Conservation (phyloP, 2,797 vertebrate genomes). For the Toxotes lorentzi region DNA sequence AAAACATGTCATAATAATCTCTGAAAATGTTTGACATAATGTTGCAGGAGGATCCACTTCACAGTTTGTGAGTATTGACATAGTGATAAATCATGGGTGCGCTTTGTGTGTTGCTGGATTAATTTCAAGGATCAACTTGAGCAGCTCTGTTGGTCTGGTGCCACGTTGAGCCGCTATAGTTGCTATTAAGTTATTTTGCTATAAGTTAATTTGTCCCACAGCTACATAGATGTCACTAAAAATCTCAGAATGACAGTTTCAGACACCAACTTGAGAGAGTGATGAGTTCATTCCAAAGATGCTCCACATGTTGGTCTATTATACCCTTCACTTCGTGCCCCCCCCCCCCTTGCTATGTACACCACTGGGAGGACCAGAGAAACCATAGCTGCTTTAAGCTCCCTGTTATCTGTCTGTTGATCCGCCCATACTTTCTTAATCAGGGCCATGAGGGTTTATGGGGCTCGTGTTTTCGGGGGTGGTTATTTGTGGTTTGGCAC, state of each 20-base stretch:
- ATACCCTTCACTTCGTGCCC: background rate
- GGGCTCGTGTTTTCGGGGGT: constrained; percentile 36
- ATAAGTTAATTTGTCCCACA: background rate
- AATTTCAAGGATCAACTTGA: background rate
- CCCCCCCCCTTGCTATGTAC: too few species aligned
- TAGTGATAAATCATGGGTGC: background rate
- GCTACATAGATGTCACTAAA: constrained; percentile 3
- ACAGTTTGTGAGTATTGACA: background rate
- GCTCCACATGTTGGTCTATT: background rate
- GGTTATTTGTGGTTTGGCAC: constrained; percentile 22
- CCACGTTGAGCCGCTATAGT: background rate
- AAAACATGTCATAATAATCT: background rate
- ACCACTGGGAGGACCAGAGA: constrained; percentile 7
- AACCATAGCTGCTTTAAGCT: constrained; percentile 24
- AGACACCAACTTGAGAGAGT: background rate
- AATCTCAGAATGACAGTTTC: background rate
- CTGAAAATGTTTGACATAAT: background rate
- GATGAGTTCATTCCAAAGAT: constrained; percentile 3
- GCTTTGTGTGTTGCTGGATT: background rate
- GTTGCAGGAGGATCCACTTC: background rate
- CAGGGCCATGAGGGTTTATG: constrained; percentile 16
- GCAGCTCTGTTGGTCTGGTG: background rate
- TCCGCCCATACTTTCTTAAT: constrained; percentile 29
- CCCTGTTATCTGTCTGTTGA: constrained; percentile 25
- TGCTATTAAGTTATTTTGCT: background rate